Base-by-base conservation (phyloP, 92 coral and sea anemone genomes). In the Virgularia gustaviana region DNA sequence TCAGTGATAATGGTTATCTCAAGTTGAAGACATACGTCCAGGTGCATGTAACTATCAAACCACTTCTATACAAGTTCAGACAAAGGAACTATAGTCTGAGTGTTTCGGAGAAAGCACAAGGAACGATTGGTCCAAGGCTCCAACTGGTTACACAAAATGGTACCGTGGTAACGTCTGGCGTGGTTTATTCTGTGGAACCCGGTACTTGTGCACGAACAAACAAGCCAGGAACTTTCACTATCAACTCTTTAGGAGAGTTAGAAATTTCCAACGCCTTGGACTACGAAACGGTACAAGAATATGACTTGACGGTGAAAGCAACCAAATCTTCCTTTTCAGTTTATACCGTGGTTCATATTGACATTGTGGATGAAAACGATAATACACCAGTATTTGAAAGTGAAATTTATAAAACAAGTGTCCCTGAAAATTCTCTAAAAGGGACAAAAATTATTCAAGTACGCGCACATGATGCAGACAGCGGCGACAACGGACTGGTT, bases 361-460 rank as follows among this genome's bases (percentile, higher is more conserved):
- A 75, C 16, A 83, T 92, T 18, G 79, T 68, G 8, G 98, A 92
- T 72, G 75, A 75, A 19, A 92, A 92, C 70, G 98, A 92, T 79
- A 86, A 85, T 60, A 70, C 75, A 37, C 98, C 98, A 0, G 72
- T 53, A 27, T 92, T 92, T 65, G 94, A 87, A 32, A 81, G 96
- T 25, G 87, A 92, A 54, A 88, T 91, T 0, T 92, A 92, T 75
- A 77, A 70, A 34, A 92, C 83, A 0, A 89, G 88, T 64, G 80
- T 89, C 22, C 98, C 96, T 15, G 98, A 92, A 68, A 89, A 87
- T 51, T 87, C 88, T 32, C 77, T 83, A 60, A 79, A 78, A 10
- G 96, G 94, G n/a, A 87, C 94, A 3, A 85, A 78, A 35, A 88
- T 92, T 13, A 81, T 92, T 32, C 96, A 96, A 64, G 98, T 92